phyloP scores from a whole-genome alignment of 2,797 vertebrate genomes.

The Heterohyrax brucei region DNA sequence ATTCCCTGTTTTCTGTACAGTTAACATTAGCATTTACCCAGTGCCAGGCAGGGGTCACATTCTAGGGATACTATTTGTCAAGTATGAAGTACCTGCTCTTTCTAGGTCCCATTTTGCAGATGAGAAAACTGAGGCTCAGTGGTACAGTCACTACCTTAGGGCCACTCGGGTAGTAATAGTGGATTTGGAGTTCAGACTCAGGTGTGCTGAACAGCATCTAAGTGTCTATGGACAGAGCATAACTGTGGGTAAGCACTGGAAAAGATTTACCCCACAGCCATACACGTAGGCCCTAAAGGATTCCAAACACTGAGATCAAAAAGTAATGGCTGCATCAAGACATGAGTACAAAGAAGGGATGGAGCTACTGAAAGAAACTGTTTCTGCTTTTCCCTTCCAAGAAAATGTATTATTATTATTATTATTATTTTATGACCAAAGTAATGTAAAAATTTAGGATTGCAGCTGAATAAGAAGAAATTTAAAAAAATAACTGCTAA shows the following conservation, averaged over 20 bases:
- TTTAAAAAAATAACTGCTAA: no score
- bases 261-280: neutral
- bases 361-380: neutral
- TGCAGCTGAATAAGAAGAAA: no score
- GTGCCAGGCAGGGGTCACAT: neutral
- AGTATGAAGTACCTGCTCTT: neutral
- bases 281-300: neutral
- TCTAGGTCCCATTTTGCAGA: neutral
- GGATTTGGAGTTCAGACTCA: neutral
- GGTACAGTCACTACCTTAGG: no score
- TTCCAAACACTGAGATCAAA: neutral
- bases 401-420: neutral
- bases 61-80: neutral
- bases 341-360: neutral
- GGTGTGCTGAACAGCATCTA: neutral
- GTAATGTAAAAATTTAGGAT: no score
- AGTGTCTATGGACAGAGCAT: neutral
- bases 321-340: neutral
- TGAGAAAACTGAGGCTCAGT: neutral
- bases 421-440: neutral
- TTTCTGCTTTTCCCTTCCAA: neutral
- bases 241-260: neutral
- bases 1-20: no score
- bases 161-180: neutral
- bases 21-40: no score